Evolutionary conservation across 2,888 invertebrate species (phyloP).

Genomic region (Lathronympha strigana): DNA sequence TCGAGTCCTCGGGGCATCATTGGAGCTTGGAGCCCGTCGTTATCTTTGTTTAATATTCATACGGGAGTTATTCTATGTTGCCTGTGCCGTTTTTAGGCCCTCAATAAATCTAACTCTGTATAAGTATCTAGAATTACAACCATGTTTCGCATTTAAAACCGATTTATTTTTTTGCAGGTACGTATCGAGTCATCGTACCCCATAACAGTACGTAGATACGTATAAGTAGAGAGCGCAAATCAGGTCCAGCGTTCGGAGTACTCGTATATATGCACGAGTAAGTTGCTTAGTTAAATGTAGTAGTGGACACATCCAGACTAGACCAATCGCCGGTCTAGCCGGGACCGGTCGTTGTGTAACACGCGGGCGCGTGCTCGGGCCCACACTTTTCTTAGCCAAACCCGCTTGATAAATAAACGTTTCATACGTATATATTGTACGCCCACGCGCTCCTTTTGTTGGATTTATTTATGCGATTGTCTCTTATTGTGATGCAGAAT

Average conservation of each 20-base stretch:
- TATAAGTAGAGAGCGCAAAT: conserved; percentile 26
- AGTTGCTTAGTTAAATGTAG: conserved; percentile 42
- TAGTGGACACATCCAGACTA: conserved; percentile 44
- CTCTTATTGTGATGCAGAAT: conserved; percentile 39
- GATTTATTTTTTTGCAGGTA: conserved; percentile 28
- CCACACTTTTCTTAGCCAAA: conserved; percentile 38
- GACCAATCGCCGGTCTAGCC: conserved; percentile 42
- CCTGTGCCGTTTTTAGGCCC: conserved; percentile 33
- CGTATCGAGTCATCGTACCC: conserved; percentile 14
- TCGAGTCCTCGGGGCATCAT: conserved; percentile 52
- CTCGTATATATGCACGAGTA: conserved; percentile 36
- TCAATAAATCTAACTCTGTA: conserved; percentile 30
- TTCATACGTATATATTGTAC: conserved; percentile 40
- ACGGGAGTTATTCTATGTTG: conserved; percentile 43
- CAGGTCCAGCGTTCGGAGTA: conserved; percentile 38
- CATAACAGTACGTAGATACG: conserved; percentile 14
- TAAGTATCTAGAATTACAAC: conserved; percentile 33
- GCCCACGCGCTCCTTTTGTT: conserved; percentile 36
- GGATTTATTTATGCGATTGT: conserved; percentile 38
- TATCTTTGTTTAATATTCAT: conserved; percentile 44
- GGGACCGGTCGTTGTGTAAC: conserved; percentile 48
- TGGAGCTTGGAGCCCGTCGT: conserved; percentile 47
- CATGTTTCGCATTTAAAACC: conserved; percentile 24
- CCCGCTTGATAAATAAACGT: conserved; percentile 33
- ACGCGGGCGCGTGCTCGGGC: conserved; percentile 43